Conservation (phyloP, 2,113 vertebrate genomes). For the Callospermophilus lateralis region DNA sequence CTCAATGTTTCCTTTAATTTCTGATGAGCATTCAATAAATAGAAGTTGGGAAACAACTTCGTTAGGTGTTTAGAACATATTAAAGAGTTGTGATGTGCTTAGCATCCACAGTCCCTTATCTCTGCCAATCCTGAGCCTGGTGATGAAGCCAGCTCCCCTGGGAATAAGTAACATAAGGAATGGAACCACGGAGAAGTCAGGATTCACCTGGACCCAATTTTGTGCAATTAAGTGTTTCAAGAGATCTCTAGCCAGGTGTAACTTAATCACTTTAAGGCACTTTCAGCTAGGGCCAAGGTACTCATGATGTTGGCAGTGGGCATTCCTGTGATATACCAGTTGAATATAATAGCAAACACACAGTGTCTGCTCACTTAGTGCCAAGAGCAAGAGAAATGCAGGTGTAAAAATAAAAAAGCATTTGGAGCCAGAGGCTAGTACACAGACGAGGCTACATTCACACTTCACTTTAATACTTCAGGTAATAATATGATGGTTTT, state of each 20-base stretch:
- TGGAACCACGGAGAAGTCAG: slow-evolving; percentile 48
- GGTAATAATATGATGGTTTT: neutral
- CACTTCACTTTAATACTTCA: neutral
- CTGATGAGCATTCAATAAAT: slow-evolving; percentile 26
- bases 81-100: slow-evolving; percentile 59
- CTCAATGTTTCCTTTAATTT: slow-evolving; percentile 63
- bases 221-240: slow-evolving; percentile 69
- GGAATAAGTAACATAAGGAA: slow-evolving; percentile 42
- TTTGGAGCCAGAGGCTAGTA: slow-evolving; percentile 62
- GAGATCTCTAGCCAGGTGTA: slow-evolving; percentile 77
- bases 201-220: slow-evolving; percentile 78
- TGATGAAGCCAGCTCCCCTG: slow-evolving; percentile 31
- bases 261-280: slow-evolving; percentile 67
- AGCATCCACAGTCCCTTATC: slow-evolving; percentile 30
- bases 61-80: slow-evolving; percentile 58
- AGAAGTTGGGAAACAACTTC: slow-evolving; percentile 62
- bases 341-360: slow-evolving; percentile 71
- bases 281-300: slow-evolving; percentile 64
- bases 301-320: slow-evolving; percentile 68
- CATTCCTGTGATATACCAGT: slow-evolving; percentile 57
- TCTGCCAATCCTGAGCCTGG: slow-evolving; percentile 34
- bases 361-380: slow-evolving; percentile 56
- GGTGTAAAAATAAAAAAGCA: slow-evolving; percentile 72
- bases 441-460: neutral
- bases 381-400: slow-evolving; percentile 63